phyloP scores from a whole-genome alignment of 2,113 vertebrate species.

The Cygnus buccinator region DNA sequence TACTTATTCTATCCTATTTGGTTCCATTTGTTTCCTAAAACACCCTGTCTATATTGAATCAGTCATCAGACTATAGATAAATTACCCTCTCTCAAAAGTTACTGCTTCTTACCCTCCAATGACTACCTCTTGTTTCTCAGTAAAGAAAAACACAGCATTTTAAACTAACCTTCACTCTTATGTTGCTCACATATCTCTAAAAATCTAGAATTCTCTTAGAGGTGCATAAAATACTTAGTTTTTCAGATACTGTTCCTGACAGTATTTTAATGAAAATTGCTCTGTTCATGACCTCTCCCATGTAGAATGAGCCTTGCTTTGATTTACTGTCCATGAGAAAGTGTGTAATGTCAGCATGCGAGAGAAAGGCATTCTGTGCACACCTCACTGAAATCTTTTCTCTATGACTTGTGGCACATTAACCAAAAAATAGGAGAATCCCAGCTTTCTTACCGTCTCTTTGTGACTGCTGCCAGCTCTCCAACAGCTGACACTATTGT shows the following conservation, averaged over 20 bases:
- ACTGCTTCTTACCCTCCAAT: background rate
- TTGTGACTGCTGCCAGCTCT: background rate
- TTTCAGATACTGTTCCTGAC: background rate
- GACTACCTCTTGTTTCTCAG: background rate
- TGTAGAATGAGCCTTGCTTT: background rate
- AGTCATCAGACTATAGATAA: background rate
- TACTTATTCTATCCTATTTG: background rate
- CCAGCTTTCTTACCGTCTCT: background rate
- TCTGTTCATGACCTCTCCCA: background rate
- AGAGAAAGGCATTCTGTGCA: background rate
- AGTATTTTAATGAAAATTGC: background rate
- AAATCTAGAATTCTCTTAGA: background rate
- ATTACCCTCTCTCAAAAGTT: background rate
- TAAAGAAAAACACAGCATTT: background rate
- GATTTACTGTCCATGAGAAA: background rate
- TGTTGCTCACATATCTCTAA: background rate
- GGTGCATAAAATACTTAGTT: background rate
- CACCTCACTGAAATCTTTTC: background rate
- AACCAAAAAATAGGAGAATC: background rate
- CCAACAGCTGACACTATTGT: fast-evolving
- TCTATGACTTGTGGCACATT: background rate
- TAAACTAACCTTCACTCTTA: background rate
- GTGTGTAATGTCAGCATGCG: background rate
- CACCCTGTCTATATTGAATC: background rate
- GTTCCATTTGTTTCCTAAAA: background rate